These are phyloP conservation scores for Odocoileus virginianus DNA, from an alignment of 2,113 vertebrate genomes.

Conservation along the genomic window DNA sequence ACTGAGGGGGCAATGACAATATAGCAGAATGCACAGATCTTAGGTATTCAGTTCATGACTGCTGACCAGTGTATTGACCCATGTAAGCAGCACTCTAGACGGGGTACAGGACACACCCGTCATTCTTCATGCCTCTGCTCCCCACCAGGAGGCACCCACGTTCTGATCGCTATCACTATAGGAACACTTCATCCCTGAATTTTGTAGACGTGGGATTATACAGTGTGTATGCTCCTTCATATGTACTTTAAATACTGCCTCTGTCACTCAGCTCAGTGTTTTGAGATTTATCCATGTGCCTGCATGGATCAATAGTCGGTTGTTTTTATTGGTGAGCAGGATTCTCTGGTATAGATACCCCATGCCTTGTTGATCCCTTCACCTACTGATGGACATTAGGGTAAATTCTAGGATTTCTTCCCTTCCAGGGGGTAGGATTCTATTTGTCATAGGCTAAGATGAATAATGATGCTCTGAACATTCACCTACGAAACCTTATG, in stretches of 20 bases:
- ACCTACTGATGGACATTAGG: not conserved
- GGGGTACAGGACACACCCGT: fast-evolving
- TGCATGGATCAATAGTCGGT: fast-evolving
- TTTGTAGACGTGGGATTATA: not conserved
- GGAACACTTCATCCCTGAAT: no score
- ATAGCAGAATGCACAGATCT: not conserved
- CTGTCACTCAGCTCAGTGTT: not conserved
- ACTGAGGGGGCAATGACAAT: not conserved
- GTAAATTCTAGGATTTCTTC: not conserved
- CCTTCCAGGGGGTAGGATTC: not conserved
- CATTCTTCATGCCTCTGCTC: not conserved
- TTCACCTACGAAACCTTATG: fast-evolving
- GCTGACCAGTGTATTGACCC: not conserved
- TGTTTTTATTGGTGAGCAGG: not conserved
- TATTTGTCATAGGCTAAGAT: not conserved
- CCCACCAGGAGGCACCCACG: fast-evolving
- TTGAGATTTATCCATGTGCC: not conserved
- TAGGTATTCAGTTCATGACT: not conserved
- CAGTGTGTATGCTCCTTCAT: not conserved
- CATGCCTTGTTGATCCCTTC: not conserved
- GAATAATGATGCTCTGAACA: not conserved
- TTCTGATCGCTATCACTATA: not conserved
- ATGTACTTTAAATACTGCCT: not conserved
- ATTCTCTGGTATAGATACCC: not conserved
- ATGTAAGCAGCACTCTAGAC: not conserved